phyloP scores from a whole-genome alignment of 2,113 vertebrate species.

The Euleptes europaea region DNA sequence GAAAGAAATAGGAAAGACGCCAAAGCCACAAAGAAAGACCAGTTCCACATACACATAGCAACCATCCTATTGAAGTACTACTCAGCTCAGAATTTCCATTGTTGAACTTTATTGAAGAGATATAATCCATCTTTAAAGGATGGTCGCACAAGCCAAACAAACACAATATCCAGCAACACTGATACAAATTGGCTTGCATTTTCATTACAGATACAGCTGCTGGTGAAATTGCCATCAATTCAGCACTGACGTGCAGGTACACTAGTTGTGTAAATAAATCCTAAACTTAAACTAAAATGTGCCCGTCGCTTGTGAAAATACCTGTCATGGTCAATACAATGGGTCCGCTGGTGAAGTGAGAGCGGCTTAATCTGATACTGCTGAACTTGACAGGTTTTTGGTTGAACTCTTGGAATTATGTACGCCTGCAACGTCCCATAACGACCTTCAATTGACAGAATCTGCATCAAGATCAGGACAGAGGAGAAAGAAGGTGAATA shows the following conservation, averaged over 20 bases:
- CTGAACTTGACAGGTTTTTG: conserved; percentile 93
- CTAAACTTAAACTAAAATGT: background rate
- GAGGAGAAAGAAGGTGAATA: background rate
- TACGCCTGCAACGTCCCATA: conserved; percentile 95
- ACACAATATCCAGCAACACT: background rate
- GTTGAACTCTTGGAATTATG: conserved; percentile 93
- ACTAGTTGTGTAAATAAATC: background rate
- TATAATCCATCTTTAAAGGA: background rate
- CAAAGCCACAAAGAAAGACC: background rate
- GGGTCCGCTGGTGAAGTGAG: conserved; percentile 94
- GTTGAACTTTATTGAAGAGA: background rate
- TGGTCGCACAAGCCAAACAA: background rate
- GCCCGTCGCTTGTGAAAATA: conserved; percentile 54
- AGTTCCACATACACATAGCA: background rate
- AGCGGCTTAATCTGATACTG: conserved; percentile 96
- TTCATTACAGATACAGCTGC: background rate
- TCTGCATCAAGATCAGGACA: conserved; percentile 67
- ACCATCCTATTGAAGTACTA: background rate
- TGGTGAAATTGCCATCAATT: background rate
- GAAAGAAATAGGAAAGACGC: too few relatives aligned
- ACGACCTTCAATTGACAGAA: conserved; percentile 96
- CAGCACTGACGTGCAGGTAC: background rate
- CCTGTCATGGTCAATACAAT: conserved; percentile 88
- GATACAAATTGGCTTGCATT: background rate
- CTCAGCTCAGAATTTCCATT: background rate